A percentile compares a stretch with the other conserved stretches of the same genome.
Conservation (phyloP, 2,797 vertebrate genomes). For the Meriones psammophilus region DNA sequence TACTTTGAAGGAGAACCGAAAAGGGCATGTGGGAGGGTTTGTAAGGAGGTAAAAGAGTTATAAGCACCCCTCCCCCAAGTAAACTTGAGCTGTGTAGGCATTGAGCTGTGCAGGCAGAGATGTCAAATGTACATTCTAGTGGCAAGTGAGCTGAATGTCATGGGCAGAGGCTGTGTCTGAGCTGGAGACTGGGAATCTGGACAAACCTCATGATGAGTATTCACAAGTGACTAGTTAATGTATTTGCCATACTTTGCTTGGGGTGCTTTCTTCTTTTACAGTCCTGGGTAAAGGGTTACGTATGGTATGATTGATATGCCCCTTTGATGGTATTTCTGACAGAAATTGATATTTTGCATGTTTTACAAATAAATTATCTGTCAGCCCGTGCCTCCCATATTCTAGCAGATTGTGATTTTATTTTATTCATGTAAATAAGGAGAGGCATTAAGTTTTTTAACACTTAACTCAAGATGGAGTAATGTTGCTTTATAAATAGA, state of each 20-base stretch:
- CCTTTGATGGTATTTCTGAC: not conserved
- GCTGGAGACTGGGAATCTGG: not conserved
- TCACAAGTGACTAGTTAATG: not conserved
- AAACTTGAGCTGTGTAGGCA: not conserved
- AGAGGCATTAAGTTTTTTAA: not conserved
- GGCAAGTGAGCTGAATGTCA: not conserved
- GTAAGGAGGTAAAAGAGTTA: not conserved
- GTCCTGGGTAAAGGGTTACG: not conserved
- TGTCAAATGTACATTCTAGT: not conserved
- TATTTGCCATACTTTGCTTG: not conserved
- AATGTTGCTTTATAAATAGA: not conserved
- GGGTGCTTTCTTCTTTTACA: not conserved
- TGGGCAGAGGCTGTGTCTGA: not conserved
- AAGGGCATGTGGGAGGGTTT: not conserved
- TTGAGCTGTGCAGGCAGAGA: not conserved
- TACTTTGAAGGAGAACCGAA: not conserved
- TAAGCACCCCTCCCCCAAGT: no score
- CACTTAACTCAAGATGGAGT: not conserved
- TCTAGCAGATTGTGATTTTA: not conserved
- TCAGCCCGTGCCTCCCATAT: not conserved
- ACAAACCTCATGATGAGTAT: not conserved
- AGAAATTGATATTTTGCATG: not conserved
- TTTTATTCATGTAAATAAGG: not conserved
- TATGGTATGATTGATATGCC: not conserved
- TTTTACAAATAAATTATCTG: not conserved